A percentile compares a stretch with the other conserved stretches of the same genome.
These are phyloP conservation scores for Formica exsecta DNA, from an alignment of 1,140 invertebrate genomes.

Conservation along the genomic window DNA sequence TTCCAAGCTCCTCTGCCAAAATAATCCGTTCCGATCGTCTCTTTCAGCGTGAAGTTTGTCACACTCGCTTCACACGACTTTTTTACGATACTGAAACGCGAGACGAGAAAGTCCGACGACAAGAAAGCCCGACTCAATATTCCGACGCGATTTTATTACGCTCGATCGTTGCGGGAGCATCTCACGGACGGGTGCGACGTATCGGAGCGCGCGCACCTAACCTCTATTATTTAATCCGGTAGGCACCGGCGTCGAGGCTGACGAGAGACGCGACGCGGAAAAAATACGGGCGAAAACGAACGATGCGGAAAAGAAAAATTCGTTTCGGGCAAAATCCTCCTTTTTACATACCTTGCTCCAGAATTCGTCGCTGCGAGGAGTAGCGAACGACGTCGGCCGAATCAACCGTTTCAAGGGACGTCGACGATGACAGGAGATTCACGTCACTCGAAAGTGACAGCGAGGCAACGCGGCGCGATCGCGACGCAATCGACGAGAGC, in stretches of 20 bases:
- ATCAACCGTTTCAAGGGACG: not conserved
- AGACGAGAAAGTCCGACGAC: too few species aligned
- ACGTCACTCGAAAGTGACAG: slow-evolving; percentile 32
- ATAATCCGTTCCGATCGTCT: too few species aligned
- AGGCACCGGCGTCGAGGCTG: slow-evolving; percentile 2
- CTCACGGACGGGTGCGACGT: not conserved
- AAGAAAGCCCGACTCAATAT: not conserved
- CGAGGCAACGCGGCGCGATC: too few species aligned
- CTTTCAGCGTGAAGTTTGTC: too few species aligned
- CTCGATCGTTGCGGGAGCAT: slow-evolving; percentile 10
- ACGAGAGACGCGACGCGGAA: not conserved
- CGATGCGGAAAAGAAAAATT: not conserved
- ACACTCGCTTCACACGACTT: not conserved
- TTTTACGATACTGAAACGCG: not conserved
- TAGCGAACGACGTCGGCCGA: not conserved
- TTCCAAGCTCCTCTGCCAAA: too few species aligned
- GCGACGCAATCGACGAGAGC: too few species aligned
- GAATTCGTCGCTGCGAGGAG: not conserved
- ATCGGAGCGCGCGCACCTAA: slow-evolving; percentile 23
- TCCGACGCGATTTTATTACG: not conserved
- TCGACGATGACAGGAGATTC: slow-evolving; percentile 26
- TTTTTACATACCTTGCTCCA: slow-evolving; percentile 22
- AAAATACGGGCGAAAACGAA: too few species aligned
- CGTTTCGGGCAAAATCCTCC: not conserved
- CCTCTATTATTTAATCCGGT: not conserved